A percentile compares a stretch with the other conserved stretches of the same genome.
These are phyloP conservation scores for Drosophila nigromelanica DNA, from an alignment of 1,140 invertebrate species.

Conservation along the genomic window DNA sequence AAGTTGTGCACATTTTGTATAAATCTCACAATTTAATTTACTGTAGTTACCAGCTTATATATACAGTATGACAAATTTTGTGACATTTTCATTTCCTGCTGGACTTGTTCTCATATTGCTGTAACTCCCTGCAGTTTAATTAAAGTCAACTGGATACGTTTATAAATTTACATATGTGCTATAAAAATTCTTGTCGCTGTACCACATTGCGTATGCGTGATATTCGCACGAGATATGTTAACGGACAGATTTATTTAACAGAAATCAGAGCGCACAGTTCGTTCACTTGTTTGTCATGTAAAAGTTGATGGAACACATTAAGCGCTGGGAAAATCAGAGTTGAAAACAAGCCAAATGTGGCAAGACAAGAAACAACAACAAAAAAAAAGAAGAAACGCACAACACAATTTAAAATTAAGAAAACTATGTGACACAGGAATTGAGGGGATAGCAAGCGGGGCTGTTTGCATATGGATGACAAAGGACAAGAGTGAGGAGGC, in stretches of 20 bases:
- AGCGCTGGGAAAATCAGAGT: conserved; percentile 30
- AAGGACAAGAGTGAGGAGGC: neutral
- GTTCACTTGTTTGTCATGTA: conserved; percentile 24
- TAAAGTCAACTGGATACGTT: neutral
- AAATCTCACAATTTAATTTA: too few relatives aligned
- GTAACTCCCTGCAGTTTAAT: too few relatives aligned
- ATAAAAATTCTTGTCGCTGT: neutral
- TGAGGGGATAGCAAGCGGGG: neutral
- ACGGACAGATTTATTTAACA: conserved; percentile 10
- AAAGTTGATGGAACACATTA: conserved; percentile 33
- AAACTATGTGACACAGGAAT: neutral
- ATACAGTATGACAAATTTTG: too few relatives aligned
- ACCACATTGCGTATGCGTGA: conserved; percentile 36
- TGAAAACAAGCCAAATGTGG: conserved; percentile 28
- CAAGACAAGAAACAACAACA: too few relatives aligned
- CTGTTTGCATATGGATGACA: conserved; percentile 6
- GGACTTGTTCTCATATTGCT: too few relatives aligned
- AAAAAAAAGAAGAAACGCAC: conserved; percentile 4
- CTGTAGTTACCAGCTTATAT: too few relatives aligned
- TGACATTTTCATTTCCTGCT: too few relatives aligned
- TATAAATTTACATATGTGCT: neutral
- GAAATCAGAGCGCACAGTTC: conserved; percentile 16
- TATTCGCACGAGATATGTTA: conserved; percentile 15
- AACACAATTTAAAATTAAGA: conserved; percentile 46
- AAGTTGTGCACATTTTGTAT: too few relatives aligned